Evolutionary conservation across 2,797 vertebrate genomes (phyloP).

Genomic region (Thalassophryne amazonica): DNA sequence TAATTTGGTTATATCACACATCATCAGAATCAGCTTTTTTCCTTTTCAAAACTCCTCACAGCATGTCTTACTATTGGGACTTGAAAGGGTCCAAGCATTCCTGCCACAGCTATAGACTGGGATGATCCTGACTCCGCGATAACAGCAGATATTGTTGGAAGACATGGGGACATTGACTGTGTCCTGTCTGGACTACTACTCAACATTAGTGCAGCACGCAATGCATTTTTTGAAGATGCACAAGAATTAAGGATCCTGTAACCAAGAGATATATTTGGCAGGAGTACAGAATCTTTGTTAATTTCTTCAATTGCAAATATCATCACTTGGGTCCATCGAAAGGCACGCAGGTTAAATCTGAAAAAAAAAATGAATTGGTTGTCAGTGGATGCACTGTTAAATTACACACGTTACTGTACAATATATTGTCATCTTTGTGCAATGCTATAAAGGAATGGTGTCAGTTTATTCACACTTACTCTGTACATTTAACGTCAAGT

Average conservation of each 20-base stretch:
- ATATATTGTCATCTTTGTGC: background rate
- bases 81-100: constrained; percentile 72
- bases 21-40: no score
- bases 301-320: constrained; percentile 80
- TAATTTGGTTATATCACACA: background rate
- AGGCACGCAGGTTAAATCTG: constrained; percentile 76
- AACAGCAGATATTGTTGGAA: constrained; percentile 67
- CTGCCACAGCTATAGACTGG: constrained; percentile 75
- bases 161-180: constrained; percentile 36
- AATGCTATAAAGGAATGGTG: background rate
- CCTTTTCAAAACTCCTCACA: background rate
- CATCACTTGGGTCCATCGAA: constrained; percentile 78
- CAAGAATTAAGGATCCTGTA: constrained; percentile 78
- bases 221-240: constrained; percentile 69
- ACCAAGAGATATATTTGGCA: constrained; percentile 76
- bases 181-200: constrained; percentile 43
- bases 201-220: constrained; percentile 70
- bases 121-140: constrained; percentile 79
- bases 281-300: constrained; percentile 64
- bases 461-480: constrained; percentile 52
- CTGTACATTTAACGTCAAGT: constrained; percentile 46
- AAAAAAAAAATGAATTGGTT: constrained; percentile 1
- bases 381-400: background rate
- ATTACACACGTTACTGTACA: background rate
- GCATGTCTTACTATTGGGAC: constrained; percentile 70